phyloP scores from a whole-genome alignment of 2,888 invertebrate genomes.

The Agelastica alni region DNA sequence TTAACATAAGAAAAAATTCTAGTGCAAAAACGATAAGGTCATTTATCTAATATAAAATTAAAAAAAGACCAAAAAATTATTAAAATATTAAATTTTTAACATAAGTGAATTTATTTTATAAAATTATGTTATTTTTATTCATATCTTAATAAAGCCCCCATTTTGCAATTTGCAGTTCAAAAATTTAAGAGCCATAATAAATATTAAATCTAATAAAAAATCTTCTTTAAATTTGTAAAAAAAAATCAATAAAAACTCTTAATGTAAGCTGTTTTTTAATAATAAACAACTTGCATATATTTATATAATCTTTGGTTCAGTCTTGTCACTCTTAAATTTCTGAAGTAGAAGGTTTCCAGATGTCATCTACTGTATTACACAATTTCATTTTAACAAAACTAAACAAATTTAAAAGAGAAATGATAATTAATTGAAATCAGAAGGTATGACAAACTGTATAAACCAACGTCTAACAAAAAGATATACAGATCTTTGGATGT shows the following conservation, averaged over 20 bases:
- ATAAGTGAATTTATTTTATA: neutral
- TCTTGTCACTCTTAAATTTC: slow-evolving; percentile 31
- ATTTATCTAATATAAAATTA: slow-evolving; percentile 23
- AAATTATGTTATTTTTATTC: slow-evolving; percentile 8
- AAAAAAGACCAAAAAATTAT: slow-evolving; percentile 25
- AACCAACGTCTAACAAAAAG: no score
- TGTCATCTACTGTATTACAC: no score
- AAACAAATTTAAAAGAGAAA: neutral
- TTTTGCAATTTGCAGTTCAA: slow-evolving; percentile 27
- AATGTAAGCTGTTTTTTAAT: slow-evolving; percentile 2
- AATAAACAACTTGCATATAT: slow-evolving; percentile 8
- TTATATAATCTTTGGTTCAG: slow-evolving; percentile 29
- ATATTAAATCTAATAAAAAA: neutral
- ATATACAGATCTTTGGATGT: no score
- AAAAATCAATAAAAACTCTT: slow-evolving; percentile 6
- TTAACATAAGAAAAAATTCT: slow-evolving; percentile 39
- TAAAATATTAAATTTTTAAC: slow-evolving; percentile 1
- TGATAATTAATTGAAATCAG: neutral
- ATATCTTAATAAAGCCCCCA: slow-evolving; percentile 22
- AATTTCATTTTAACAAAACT: no score
- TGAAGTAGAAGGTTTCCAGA: slow-evolving; percentile 18
- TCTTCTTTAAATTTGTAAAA: neutral
- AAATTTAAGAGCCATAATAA: slow-evolving; percentile 37
- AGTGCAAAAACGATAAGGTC: slow-evolving; percentile 15
- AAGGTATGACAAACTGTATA: no score